Percentiles rank a stretch among this genome's conserved stretches.
Conservation (phyloP, 2,797 vertebrate species). For the Enteromius fasciolatus region DNA sequence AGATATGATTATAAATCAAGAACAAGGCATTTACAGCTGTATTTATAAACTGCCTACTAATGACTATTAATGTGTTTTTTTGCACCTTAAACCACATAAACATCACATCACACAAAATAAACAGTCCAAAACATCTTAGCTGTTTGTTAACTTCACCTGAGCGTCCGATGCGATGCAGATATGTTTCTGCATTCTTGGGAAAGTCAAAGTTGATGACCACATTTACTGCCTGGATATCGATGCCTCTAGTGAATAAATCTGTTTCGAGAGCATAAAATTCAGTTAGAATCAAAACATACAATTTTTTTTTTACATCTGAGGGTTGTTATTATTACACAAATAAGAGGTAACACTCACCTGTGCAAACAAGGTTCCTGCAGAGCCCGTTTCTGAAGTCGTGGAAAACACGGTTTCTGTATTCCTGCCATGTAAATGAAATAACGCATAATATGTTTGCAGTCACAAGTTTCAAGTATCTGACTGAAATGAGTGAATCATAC, state of each 20-base stretch:
- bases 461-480: background rate
- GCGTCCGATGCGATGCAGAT: constrained; percentile 84
- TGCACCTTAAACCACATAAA: too few species aligned
- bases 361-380: constrained; percentile 83
- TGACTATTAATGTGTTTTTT: too few species aligned
- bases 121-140: background rate
- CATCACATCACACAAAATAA: too few species aligned
- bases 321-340: background rate
- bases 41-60: too few species aligned
- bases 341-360: constrained; percentile 67
- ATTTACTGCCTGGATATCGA: constrained; percentile 85
- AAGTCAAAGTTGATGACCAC: constrained; percentile 87
- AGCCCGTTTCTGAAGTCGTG: constrained; percentile 84
- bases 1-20: too few species aligned
- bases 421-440: constrained; percentile 61
- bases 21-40: too few species aligned
- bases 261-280: background rate
- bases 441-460: background rate
- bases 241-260: constrained; percentile 86
- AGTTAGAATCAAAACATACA: background rate
- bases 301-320: background rate
- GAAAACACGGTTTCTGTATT: constrained; percentile 83
- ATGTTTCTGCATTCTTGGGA: constrained; percentile 83
- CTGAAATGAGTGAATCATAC: background rate
- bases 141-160: constrained; percentile 71